Base-by-base conservation (phyloP, 1,140 invertebrate species). In the Drosophila fuyamai region DNA sequence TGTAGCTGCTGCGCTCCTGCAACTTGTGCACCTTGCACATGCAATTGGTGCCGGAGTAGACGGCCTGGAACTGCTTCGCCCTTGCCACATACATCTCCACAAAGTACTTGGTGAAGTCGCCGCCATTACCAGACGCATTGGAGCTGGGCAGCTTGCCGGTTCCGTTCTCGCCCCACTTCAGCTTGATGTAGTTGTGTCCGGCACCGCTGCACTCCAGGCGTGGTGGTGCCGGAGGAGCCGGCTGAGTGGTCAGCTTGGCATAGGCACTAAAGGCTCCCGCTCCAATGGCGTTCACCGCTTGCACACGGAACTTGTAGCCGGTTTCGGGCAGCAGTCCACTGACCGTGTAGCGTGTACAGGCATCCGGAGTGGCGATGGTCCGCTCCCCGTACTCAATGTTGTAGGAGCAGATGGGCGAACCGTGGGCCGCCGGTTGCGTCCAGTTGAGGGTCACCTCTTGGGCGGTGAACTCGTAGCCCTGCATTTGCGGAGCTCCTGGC, bases 251-350 rank as follows among this genome's bases (percentile, higher is more conserved):
- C 16, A 95, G 93, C 92, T 95, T 95, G 13, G 96, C 92, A 41
- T 95, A 93, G 23, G 95, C 93, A 62, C 96, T 97, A 92, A 95
- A 97, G 40, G 95, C 93, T 14, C 97, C 97, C n/a, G 94, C 93
- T 7, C 97, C 97, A n/a, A 97, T 95, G 65, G 94, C 94, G 92
- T 97, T 98, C 6, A 97, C 94, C 41, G 97, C 97, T 92, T 96
- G 96, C 29, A 97, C 94, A 62, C 95, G 94, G 53, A 97, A 94
- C 91, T 95, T 96, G 82, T 95, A 95, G n/a, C 92, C 89, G 10
- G 94, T 94, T 76, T 95, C 94, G 4, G 95, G 94, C 29, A 84
- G 82, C 27, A 95, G 91, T 1, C 93, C 93, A 27, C 93, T 92
- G 7, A 95, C 91, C 1, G 93, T 92, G 54, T 93, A 94, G 50